phyloP scores from a whole-genome alignment of 2,113 vertebrate genomes.

The Capricornis sumatraensis region DNA sequence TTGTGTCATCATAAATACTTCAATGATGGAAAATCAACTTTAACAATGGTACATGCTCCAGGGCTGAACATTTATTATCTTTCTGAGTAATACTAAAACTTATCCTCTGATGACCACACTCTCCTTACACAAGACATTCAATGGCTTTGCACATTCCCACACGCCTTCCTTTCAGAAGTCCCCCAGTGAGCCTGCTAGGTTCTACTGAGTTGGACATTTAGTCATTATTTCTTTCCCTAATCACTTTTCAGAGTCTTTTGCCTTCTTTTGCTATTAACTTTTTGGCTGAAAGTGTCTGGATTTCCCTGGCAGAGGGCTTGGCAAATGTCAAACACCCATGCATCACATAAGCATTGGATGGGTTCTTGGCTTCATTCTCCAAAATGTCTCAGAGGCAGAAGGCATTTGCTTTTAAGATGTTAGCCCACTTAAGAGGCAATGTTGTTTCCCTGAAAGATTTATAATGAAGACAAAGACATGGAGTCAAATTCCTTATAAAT shows the following conservation, averaged over 20 bases:
- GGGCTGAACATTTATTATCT: constrained; percentile 58
- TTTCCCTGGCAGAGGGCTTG: background rate
- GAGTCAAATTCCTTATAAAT: background rate
- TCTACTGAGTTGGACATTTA: background rate
- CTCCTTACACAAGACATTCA: constrained; percentile 30
- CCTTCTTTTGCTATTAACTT: background rate
- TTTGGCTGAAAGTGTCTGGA: background rate
- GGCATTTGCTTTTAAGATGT: background rate
- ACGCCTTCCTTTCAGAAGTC: background rate
- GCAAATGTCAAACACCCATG: background rate
- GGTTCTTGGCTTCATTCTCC: background rate
- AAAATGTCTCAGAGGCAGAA: background rate
- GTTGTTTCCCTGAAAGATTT: background rate
- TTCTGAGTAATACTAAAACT: constrained; percentile 53
- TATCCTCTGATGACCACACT: constrained; percentile 13
- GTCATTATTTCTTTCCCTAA: background rate
- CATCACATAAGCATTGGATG: background rate
- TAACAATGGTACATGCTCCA: constrained; percentile 28
- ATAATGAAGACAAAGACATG: background rate
- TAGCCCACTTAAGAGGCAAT: background rate
- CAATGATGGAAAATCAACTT: constrained; percentile 69
- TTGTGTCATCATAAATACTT: constrained; percentile 43
- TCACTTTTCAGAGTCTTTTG: background rate
- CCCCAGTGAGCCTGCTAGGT: background rate
- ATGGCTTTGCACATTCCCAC: background rate